Percentiles rank a stretch among this genome's conserved stretches.
These are phyloP conservation scores for Ceratoteleas bidentatus DNA, from an alignment of 1,140 invertebrate genomes.

Conservation along the genomic window DNA sequence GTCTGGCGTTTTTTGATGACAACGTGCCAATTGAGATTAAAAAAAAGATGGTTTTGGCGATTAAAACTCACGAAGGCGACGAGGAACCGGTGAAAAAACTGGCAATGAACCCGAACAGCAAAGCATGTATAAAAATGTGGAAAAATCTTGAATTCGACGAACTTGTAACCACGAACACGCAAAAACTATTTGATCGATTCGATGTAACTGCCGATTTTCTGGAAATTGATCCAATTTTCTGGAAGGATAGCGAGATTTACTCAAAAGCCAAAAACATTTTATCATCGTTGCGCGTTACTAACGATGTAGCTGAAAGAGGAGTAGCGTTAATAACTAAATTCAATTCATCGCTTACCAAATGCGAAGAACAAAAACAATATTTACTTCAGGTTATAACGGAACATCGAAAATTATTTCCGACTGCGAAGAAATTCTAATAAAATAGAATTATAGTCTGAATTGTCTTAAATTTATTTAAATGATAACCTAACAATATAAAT, in stretches of 20 bases:
- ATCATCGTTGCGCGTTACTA: conserved; percentile 32
- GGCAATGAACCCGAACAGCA: too few species aligned
- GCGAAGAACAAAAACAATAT: conserved; percentile 6
- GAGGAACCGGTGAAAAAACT: too few species aligned
- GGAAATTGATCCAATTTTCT: neutral
- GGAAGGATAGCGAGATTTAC: neutral
- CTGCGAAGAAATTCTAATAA: neutral
- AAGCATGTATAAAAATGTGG: too few species aligned
- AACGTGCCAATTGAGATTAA: conserved; percentile 1
- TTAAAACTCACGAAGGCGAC: too few species aligned
- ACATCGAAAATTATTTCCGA: neutral
- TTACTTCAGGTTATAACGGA: neutral
- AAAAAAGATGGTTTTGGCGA: conserved; percentile 3
- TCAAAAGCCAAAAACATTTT: neutral
- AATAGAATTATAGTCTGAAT: neutral
- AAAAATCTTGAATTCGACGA: neutral
- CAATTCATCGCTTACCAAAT: neutral
- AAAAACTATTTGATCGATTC: conserved; percentile 42
- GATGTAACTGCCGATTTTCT: conserved; percentile 25
- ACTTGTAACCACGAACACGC: conserved; percentile 23
- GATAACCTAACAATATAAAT: too few species aligned
- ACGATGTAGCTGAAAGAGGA: conserved; percentile 11
- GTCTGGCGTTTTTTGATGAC: conserved; percentile 8
- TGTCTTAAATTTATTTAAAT: neutral
- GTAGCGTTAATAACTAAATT: conserved; percentile 5